These are phyloP conservation scores for Branchellion lobata DNA, from an alignment of 2,888 invertebrate species.

Conservation along the genomic window DNA sequence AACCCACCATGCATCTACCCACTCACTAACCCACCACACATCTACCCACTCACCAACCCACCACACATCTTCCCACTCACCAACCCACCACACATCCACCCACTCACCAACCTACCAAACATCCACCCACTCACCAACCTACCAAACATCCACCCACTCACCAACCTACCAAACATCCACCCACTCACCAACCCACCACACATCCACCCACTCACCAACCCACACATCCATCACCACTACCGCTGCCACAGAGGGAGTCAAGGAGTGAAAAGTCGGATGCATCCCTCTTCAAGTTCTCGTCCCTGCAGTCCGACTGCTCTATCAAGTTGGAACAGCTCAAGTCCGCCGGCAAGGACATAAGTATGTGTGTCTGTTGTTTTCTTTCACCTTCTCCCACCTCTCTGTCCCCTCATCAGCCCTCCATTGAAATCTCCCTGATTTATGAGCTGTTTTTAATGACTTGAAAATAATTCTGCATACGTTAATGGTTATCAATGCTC, in stretches of 20 bases:
- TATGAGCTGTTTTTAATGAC: neutral
- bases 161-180: too few relatives aligned
- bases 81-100: too few relatives aligned
- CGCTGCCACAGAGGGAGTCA: conserved; percentile 21
- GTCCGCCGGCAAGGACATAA: conserved; percentile 27
- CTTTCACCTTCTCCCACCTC: too few relatives aligned
- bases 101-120: too few relatives aligned
- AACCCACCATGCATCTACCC: too few relatives aligned
- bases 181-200: too few relatives aligned
- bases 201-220: too few relatives aligned
- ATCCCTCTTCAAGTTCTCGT: conserved; percentile 39
- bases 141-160: too few relatives aligned
- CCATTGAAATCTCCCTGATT: neutral
- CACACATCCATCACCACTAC: neutral
- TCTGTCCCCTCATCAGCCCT: neutral
- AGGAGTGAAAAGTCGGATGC: conserved; percentile 36
- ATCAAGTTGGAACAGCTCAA: conserved; percentile 35
- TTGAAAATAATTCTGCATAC: neutral
- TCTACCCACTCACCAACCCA: too few relatives aligned
- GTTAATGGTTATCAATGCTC: neutral
- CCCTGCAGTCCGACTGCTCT: conserved; percentile 34
- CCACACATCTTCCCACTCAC: too few relatives aligned
- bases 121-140: too few relatives aligned
- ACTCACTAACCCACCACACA: too few relatives aligned
- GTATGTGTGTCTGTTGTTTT: neutral